Conservation (phyloP, 2,113 vertebrate genomes). For the Erythrolamprus reginae region DNA sequence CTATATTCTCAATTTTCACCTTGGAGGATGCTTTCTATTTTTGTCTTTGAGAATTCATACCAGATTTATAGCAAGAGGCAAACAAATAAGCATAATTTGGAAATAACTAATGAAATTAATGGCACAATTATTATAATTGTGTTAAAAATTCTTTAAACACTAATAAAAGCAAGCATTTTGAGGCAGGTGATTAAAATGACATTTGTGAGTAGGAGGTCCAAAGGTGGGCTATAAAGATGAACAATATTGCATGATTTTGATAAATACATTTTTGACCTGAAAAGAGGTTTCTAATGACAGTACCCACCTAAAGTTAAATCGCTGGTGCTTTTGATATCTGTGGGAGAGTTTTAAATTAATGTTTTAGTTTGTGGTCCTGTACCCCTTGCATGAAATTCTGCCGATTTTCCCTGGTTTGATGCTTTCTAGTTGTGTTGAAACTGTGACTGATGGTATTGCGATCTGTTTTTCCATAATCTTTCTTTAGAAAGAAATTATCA, state of each 20-base stretch:
- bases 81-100: slow-evolving; percentile 20
- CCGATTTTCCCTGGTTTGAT: neutral
- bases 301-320: neutral
- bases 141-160: neutral
- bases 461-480: neutral
- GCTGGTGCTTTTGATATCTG: neutral
- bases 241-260: slow-evolving; percentile 23
- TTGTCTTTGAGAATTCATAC: neutral
- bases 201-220: slow-evolving; percentile 19
- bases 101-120: slow-evolving; percentile 5
- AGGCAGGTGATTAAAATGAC: neutral
- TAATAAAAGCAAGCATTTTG: neutral
- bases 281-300: neutral
- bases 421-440: neutral
- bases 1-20: neutral
- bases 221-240: slow-evolving; percentile 19
- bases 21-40: neutral
- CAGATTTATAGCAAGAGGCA: slow-evolving; percentile 6
- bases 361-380: neutral
- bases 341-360: neutral
- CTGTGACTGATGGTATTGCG: neutral
- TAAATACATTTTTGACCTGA: neutral
- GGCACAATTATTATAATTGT: neutral
- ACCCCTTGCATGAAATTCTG: neutral
- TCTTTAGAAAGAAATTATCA: neutral